Base-by-base conservation (phyloP, 2,797 vertebrate species). In the Hozukius guyotensis region DNA sequence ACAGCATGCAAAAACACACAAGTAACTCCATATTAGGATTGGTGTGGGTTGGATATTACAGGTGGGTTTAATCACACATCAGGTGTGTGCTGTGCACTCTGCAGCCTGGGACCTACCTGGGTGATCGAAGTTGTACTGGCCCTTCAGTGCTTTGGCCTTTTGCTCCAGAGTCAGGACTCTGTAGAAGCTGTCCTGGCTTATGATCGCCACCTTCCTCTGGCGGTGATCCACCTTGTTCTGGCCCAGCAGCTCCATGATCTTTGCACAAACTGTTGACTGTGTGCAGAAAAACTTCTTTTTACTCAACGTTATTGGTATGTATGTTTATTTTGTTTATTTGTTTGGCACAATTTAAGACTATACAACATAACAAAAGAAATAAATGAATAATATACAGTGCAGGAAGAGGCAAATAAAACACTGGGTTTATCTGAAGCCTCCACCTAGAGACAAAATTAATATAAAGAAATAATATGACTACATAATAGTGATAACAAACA, bases 41-140 rank as follows among this genome's bases (percentile, higher is more conserved):
- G 31, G 22, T 32, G 20, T 18, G 3, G 12, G 5, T 11, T 56
- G 0, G 10, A 55, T 6, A 22, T 14, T 0, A 56, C 13, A 67
- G 27, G 27, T 57, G 34, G 31, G 27, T 12, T 5, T 27, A 34
- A 14, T 20, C 16, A 49, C 20, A 55, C 32, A 12, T 62, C 60
- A 62, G 36, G 36, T 27, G 12, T 11, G 34, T 18, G 32, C 46
- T 49, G 0, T 46, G 11, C 3, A 18, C 2, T n/a, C 9, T 56
- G 22, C 14, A 12, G 13, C 6, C 12, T 11, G 10, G 10, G 14
- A 5, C 68, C 10, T 87, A 98, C 98, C 98, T 86, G 98, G 98
- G 89, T 99, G 98, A 89, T 99, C 98, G 46, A 99, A 99, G 93
- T 99, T 99, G 94, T 98, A 99, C 91, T 99, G 98, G 0, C 98